A percentile compares a stretch with the other conserved stretches of the same genome.
phyloP scores from a whole-genome alignment of 2,113 vertebrate genomes.

The Geococcyx californianus region DNA sequence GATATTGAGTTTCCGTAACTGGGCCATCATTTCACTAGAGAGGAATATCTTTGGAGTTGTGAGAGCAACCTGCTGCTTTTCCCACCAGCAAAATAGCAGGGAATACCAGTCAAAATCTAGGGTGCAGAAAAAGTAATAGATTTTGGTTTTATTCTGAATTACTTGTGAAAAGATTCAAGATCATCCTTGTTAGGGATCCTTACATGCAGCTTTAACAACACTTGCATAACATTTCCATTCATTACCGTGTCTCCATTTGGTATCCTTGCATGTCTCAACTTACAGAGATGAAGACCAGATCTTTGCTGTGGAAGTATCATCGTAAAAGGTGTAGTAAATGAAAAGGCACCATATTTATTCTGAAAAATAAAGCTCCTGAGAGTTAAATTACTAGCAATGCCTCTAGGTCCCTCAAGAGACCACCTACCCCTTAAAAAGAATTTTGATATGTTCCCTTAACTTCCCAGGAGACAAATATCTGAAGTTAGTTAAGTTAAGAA shows the following conservation, averaged over 20 bases:
- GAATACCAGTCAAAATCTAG: background rate
- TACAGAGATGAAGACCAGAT: accelerated
- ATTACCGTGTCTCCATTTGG: background rate
- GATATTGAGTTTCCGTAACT: background rate
- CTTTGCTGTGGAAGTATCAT: background rate
- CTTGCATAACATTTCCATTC: background rate
- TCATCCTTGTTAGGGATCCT: background rate
- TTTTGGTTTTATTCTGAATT: background rate
- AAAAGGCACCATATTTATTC: background rate
- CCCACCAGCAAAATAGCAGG: background rate
- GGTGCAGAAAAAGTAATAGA: background rate
- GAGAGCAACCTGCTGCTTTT: background rate
- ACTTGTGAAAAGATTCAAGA: background rate
- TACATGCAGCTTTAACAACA: background rate
- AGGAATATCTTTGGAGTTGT: background rate
- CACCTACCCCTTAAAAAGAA: background rate
- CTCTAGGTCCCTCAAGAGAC: background rate
- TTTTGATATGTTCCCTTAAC: background rate
- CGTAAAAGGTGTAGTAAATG: background rate
- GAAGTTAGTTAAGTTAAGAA: background rate
- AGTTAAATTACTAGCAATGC: background rate
- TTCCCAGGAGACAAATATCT: background rate
- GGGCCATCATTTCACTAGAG: background rate
- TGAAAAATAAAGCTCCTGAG: background rate
- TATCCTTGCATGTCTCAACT: background rate